Evolutionary conservation across 1,140 invertebrate genomes (phyloP).

Genomic region (Megathymus violae): DNA sequence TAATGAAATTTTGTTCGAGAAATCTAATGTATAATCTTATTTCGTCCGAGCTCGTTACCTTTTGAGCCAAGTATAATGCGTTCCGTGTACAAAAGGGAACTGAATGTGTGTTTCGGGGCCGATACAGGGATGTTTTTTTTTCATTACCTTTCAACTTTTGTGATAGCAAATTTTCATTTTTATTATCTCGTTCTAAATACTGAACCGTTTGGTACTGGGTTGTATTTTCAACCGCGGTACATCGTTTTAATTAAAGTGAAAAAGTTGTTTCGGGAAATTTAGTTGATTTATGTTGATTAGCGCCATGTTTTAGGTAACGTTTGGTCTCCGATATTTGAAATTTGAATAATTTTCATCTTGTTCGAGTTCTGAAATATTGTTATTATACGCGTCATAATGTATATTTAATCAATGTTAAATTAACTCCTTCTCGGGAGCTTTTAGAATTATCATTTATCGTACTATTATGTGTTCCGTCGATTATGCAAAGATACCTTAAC

Average conservation of each 20-base stretch:
- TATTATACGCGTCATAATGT: too few relatives aligned
- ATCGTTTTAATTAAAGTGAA: constrained; percentile 36
- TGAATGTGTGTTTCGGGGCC: constrained; percentile 31
- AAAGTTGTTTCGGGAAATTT: background rate
- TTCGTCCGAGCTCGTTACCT: constrained; percentile 11
- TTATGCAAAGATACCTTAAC: too few relatives aligned
- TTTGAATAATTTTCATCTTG: too few relatives aligned
- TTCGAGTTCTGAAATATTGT: too few relatives aligned
- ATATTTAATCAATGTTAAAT: too few relatives aligned
- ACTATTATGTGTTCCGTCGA: too few relatives aligned
- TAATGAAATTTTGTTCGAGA: constrained; percentile 25
- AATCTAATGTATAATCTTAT: constrained; percentile 24
- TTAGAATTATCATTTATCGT: too few relatives aligned
- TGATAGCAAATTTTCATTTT: constrained; percentile 40
- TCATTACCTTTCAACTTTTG: constrained; percentile 34
- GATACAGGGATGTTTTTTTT: constrained; percentile 40
- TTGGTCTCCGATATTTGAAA: too few relatives aligned
- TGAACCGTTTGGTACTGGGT: constrained; percentile 7
- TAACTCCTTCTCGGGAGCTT: too few relatives aligned
- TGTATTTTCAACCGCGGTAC: constrained; percentile 28
- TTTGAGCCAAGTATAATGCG: constrained; percentile 21
- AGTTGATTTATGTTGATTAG: background rate
- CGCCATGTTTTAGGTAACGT: background rate
- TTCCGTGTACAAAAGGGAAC: constrained; percentile 6
- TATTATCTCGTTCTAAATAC: constrained; percentile 43